phyloP scores from a whole-genome alignment of 2,888 invertebrate genomes.

The Caenorhabditis becei region DNA sequence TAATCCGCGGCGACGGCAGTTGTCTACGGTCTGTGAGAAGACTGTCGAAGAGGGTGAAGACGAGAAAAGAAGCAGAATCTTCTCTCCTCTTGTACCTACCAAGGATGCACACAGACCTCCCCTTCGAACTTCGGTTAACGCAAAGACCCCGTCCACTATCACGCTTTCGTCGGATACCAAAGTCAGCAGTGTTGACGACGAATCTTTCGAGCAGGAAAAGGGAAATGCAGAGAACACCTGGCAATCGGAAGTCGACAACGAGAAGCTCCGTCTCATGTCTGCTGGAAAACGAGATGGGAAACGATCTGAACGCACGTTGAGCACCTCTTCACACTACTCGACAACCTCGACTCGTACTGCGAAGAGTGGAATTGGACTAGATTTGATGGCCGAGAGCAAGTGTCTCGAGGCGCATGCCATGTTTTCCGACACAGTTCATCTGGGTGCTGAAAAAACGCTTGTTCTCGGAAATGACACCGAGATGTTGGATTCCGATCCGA shows the following conservation, averaged over 20 bases:
- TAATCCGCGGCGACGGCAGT: slow-evolving; percentile 16
- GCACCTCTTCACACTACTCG: slow-evolving; percentile 12
- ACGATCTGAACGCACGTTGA: not conserved
- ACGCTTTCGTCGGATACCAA: slow-evolving; percentile 59
- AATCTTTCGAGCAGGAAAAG: slow-evolving; percentile 7
- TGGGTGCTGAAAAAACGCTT: slow-evolving; percentile 39
- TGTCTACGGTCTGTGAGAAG: slow-evolving; percentile 29
- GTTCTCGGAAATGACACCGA: slow-evolving; percentile 13
- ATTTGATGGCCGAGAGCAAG: slow-evolving; percentile 52
- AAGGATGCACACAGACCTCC: slow-evolving; percentile 35
- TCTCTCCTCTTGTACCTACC: slow-evolving; percentile 36
- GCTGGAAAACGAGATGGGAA: slow-evolving; percentile 19
- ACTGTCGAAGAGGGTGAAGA: slow-evolving; percentile 22
- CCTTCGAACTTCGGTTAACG: slow-evolving; percentile 27
- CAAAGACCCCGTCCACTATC: slow-evolving; percentile 25
- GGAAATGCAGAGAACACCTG: not conserved
- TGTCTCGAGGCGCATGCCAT: slow-evolving; percentile 55
- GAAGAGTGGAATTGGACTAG: slow-evolving; percentile 44
- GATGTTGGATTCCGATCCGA: not conserved
- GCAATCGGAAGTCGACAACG: slow-evolving; percentile 7
- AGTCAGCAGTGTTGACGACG: not conserved
- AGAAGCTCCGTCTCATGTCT: slow-evolving; percentile 19
- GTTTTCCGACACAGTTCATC: slow-evolving; percentile 60
- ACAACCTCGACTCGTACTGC: slow-evolving; percentile 15
- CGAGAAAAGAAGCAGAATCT: slow-evolving; percentile 38